Evolutionary conservation across 2,888 invertebrate genomes (phyloP).

Genomic region (Andrena bucephala): DNA sequence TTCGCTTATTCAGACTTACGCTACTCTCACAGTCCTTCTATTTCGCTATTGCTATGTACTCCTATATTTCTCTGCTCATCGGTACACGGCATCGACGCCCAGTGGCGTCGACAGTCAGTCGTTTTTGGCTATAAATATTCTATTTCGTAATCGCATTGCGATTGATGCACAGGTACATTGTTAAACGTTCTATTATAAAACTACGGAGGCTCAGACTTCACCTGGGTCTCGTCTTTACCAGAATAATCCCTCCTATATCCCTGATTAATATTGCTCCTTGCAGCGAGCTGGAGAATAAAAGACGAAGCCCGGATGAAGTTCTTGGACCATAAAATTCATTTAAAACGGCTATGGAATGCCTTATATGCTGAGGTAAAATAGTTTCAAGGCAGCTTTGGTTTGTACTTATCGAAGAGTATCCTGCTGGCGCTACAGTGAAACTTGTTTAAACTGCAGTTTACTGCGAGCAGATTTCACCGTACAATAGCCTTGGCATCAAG

Average conservation of each 20-base stretch:
- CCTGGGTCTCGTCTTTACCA: neutral
- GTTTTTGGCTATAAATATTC: slow-evolving; percentile 21
- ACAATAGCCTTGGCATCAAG: neutral
- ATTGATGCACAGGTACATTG: slow-evolving; percentile 44
- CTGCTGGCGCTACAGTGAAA: neutral
- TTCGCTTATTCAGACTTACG: neutral
- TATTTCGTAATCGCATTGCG: slow-evolving; percentile 33
- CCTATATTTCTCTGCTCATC: slow-evolving; percentile 9
- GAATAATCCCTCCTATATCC: neutral
- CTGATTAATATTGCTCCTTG: neutral
- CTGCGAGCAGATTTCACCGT: slow-evolving; percentile 4
- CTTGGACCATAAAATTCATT: neutral
- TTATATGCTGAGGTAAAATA: slow-evolving; percentile 54
- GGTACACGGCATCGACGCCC: slow-evolving; percentile 5
- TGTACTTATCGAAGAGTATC: slow-evolving; percentile 45
- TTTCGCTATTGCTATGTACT: neutral
- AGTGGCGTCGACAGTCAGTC: neutral
- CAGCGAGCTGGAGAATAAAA: neutral
- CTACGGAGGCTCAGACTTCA: neutral
- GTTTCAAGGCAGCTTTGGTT: slow-evolving; percentile 66
- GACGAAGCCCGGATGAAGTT: neutral
- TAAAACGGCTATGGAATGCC: slow-evolving; percentile 47
- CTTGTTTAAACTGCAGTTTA: neutral
- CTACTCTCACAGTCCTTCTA: neutral
- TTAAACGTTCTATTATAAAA: slow-evolving; percentile 35